A percentile compares a stretch with the other conserved stretches of the same genome.
Evolutionary conservation across 2,888 invertebrate species (phyloP).

Genomic region (Sphaerophoria rueppellii): DNA sequence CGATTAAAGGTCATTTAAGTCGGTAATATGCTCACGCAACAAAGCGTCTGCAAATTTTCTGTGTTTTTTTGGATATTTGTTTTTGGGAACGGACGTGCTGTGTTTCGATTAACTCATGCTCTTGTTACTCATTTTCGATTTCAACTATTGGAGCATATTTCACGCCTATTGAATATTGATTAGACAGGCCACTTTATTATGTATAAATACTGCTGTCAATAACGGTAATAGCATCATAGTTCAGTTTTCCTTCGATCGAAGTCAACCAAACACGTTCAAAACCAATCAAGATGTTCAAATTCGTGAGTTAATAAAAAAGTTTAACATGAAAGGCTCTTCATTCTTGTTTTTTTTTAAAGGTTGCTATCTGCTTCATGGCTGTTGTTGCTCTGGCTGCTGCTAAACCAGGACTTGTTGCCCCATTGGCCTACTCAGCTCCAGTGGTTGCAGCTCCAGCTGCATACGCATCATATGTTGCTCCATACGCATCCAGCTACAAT

Average conservation of each 20-base stretch:
- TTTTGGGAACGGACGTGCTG: neutral
- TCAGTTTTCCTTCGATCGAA: slow-evolving; percentile 58
- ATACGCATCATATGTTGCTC: slow-evolving; percentile 57
- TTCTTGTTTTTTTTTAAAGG: neutral
- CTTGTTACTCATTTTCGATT: slow-evolving; percentile 60
- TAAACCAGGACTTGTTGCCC: slow-evolving; percentile 59
- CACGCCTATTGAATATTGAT: slow-evolving; percentile 47
- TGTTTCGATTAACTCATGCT: neutral
- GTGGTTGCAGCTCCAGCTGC: slow-evolving; percentile 61
- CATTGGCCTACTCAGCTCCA: slow-evolving; percentile 59
- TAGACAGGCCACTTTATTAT: neutral
- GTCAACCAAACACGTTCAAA: slow-evolving; percentile 49
- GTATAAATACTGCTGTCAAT: slow-evolving; percentile 53
- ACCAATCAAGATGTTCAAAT: slow-evolving; percentile 57
- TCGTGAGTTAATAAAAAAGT: slow-evolving; percentile 36
- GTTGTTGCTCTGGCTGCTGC: slow-evolving; percentile 56
- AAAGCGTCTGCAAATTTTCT: neutral
- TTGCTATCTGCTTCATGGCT: slow-evolving; percentile 53
- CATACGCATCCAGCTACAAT: slow-evolving; percentile 66
- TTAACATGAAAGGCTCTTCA: neutral
- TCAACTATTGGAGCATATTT: slow-evolving; percentile 27
- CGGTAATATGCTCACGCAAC: neutral
- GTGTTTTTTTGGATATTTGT: neutral
- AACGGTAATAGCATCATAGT: slow-evolving; percentile 58
- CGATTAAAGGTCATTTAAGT: neutral